Evolutionary conservation across 1,140 invertebrate genomes (phyloP), one percentile per base, ranked within the genome.

Genomic region (Leguminivora glycinivorella): DNA sequence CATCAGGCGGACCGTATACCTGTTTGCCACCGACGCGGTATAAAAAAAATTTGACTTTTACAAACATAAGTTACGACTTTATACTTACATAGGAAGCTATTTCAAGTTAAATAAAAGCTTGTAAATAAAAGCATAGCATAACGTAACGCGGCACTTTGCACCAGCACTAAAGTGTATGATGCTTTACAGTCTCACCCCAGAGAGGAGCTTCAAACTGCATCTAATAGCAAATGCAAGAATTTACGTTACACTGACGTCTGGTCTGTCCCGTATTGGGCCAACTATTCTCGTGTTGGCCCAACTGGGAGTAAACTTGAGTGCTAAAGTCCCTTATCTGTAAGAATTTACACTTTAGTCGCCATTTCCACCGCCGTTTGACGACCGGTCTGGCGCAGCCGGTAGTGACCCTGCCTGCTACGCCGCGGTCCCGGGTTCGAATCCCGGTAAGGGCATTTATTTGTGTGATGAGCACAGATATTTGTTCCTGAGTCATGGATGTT

Each of bases 301-400:
- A 9, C 0, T 31, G 58, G 58, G 58, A 63, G 31, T 63, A 63
- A 26, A 17, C 58, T 63, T 26, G 26, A 63, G 58, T 63, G 58
- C 58, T 63, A 31, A 63, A 63, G 25, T 63, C 58, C 58, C 25
- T 29, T 29, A 63, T 63, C 26, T 25, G 17, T 63, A 29, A 63
- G n/a, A 31, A 63, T 63, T 63, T 4, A 34, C 58, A 29, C 58
- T 22, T 9, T 10, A 47, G 47, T 17, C n/a, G 17, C 17, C 7
- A 22, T 2, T 52, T 22, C 47, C 1, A 52, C 47, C 9, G 19
- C n/a, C n/a, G n/a, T n/a, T n/a, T n/a, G n/a, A n/a, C n/a, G n/a
- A n/a, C n/a, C n/a, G n/a, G n/a, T n/a, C n/a, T n/a, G n/a, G n/a
- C n/a, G n/a, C n/a, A n/a, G n/a, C n/a, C n/a, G n/a, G n/a, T n/a